Base-by-base conservation (phyloP, 2,888 invertebrate species). In the Listrodromus nycthemerus region DNA sequence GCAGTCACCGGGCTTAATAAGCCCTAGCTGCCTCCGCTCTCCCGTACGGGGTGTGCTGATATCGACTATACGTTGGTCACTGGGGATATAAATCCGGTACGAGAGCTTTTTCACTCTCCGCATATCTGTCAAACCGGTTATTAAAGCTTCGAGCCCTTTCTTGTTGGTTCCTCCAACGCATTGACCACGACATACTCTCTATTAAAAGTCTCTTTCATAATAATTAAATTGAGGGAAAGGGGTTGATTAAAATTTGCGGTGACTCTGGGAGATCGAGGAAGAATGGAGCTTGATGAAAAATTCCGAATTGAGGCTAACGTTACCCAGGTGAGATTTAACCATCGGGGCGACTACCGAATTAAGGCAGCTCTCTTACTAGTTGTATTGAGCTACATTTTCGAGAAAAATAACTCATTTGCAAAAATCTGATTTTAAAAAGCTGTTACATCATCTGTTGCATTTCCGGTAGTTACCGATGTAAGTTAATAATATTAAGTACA, bases 231-330 rank as follows among this genome's bases (percentile, higher is more conserved):
- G 8, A 10, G 19, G 19, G 37, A 27, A 55, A 69, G 37, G 19
- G 27, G 24, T 81, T 70, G 66, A 83, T 83, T 75, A 61, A 80
- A 76, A 83, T 83, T 76, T 71, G 66, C 19, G 41, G 52, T 69
- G 65, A 48, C 69, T 63, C 41, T 37, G 52, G 41, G 55, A 37
- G 24, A 80, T 58, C 37, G 45, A 27, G 50, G 10, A 30, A 66
- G 71, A 83, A 76, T 78, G 69, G 67, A 52, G 41, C 66, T 74
- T 73, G 55, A 77, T 74, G 78, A 78, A 45, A 63, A 78, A 50
- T 73, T 63, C 30, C 63, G 65, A 41, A 71, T 78, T 63, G 10
- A 41, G 52, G 52, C 33, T 45, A 81, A 70, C 65, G 41, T 45
- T 58, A 21, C 52, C 37, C 37, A 37, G 37, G 37, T 37, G 37